A percentile compares a stretch with the other conserved stretches of the same genome.
phyloP scores from a whole-genome alignment of 1,140 invertebrate species.

The Stegodyphus dumicola region DNA sequence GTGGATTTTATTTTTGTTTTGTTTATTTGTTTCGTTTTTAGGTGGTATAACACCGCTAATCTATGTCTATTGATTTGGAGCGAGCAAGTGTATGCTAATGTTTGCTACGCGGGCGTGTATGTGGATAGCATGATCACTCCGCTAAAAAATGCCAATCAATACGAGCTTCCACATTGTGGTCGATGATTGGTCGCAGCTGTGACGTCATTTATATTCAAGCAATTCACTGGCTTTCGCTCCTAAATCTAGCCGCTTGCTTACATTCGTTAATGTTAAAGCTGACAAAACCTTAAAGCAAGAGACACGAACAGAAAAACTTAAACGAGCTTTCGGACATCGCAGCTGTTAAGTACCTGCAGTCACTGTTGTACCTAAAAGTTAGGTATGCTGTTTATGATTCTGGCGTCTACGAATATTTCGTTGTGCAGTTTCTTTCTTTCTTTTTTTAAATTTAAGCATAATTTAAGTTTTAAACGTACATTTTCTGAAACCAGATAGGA shows the following conservation, averaged over 20 bases:
- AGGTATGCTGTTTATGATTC: neutral
- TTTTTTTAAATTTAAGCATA: neutral
- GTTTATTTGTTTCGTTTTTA: too few relatives aligned
- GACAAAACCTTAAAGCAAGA: constrained; percentile 43
- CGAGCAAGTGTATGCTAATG: constrained; percentile 50
- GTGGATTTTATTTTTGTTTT: too few relatives aligned
- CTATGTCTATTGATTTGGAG: constrained; percentile 41
- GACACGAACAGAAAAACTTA: constrained; percentile 8
- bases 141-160: constrained; percentile 60
- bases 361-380: neutral
- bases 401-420: neutral
- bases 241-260: constrained; percentile 28
- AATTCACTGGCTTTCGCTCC: constrained; percentile 54
- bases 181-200: constrained; percentile 61
- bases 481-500: too few relatives aligned
- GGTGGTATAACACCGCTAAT: neutral
- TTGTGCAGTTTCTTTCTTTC: neutral
- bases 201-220: constrained; percentile 62
- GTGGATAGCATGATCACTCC: constrained; percentile 42
- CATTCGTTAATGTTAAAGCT: constrained; percentile 52
- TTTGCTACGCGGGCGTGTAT: constrained; percentile 1
- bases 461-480: too few relatives aligned
- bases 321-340: neutral
- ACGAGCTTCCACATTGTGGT: constrained; percentile 47
- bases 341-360: neutral